phyloP scores from a whole-genome alignment of 2,797 vertebrate species.

The Microtus obscurus region DNA sequence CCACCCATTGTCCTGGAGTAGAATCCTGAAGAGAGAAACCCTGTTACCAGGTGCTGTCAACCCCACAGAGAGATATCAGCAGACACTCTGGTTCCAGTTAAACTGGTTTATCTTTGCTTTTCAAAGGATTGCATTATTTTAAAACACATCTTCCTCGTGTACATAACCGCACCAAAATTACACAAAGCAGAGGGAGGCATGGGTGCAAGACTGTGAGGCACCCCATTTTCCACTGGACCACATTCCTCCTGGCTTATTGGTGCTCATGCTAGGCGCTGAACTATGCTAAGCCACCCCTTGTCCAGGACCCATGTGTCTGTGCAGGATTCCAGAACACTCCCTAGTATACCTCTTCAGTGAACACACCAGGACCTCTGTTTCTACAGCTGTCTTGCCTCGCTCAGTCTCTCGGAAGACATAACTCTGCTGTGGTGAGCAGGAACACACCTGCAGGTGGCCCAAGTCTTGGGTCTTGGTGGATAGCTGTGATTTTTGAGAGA shows the following conservation, averaged over 20 bases:
- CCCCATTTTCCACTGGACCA: not conserved
- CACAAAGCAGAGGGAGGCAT: not conserved
- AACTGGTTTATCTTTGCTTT: not conserved
- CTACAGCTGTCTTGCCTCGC: not conserved
- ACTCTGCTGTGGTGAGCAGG: not conserved
- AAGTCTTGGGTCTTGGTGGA: rapidly evolving
- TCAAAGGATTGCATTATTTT: rapidly evolving
- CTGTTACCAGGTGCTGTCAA: not conserved
- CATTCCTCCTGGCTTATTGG: not conserved
- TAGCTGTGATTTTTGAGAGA: not conserved
- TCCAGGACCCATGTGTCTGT: rapidly evolving
- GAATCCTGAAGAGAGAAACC: not conserved
- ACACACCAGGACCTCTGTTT: not conserved
- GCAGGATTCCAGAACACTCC: not conserved
- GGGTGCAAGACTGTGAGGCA: not conserved
- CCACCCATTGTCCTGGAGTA: not conserved
- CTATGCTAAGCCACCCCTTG: not conserved
- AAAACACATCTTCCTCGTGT: not conserved
- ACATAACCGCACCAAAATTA: not conserved
- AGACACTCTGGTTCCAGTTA: not conserved
- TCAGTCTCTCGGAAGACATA: not conserved
- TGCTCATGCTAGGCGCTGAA: not conserved
- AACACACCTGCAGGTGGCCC: not conserved
- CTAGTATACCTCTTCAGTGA: not conserved
- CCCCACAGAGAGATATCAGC: not conserved